Evolutionary conservation across 1,140 invertebrate genomes (phyloP).

Genomic region (Drosophila melanogaster): DNA sequence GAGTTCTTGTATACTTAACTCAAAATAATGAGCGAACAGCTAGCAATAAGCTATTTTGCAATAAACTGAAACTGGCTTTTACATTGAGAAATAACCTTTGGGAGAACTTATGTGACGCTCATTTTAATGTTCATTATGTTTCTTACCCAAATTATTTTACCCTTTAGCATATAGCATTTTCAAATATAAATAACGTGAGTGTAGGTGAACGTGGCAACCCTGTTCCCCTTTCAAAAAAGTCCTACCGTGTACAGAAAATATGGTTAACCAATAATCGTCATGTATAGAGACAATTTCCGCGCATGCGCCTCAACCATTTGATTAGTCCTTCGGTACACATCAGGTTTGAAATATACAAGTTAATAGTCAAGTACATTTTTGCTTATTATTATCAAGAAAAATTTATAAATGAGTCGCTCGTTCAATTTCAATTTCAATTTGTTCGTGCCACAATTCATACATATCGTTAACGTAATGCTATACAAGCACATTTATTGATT

Average conservation of each 20-base stretch:
- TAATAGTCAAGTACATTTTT: slow-evolving; percentile 68
- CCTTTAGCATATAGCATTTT: slow-evolving; percentile 13
- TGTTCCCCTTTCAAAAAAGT: slow-evolving; percentile 51
- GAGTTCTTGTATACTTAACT: not conserved
- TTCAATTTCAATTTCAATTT: slow-evolving; percentile 28
- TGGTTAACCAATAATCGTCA: slow-evolving; percentile 76
- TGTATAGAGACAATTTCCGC: slow-evolving; percentile 80
- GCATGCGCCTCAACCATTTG: slow-evolving; percentile 67
- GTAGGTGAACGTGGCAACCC: slow-evolving; percentile 56
- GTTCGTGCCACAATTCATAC: slow-evolving; percentile 60
- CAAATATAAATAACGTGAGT: slow-evolving; percentile 9
- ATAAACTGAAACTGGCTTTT: slow-evolving; percentile 8
- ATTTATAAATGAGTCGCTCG: slow-evolving; percentile 44
- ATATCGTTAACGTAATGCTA: slow-evolving; percentile 73
- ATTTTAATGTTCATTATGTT: slow-evolving; percentile 16
- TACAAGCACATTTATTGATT: slow-evolving; percentile 70
- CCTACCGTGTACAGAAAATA: slow-evolving; percentile 75
- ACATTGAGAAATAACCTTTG: slow-evolving; percentile 14
- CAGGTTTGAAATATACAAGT: slow-evolving; percentile 70
- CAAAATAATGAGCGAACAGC: slow-evolving; percentile 20
- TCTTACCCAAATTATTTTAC: slow-evolving; percentile 27
- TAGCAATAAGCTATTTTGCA: slow-evolving; percentile 14
- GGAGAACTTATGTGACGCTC: not conserved
- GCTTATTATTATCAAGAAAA: slow-evolving; percentile 53
- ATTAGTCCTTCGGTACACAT: slow-evolving; percentile 72